phyloP scores from a whole-genome alignment of 2,797 vertebrate species.

The Semotilus atromaculatus region DNA sequence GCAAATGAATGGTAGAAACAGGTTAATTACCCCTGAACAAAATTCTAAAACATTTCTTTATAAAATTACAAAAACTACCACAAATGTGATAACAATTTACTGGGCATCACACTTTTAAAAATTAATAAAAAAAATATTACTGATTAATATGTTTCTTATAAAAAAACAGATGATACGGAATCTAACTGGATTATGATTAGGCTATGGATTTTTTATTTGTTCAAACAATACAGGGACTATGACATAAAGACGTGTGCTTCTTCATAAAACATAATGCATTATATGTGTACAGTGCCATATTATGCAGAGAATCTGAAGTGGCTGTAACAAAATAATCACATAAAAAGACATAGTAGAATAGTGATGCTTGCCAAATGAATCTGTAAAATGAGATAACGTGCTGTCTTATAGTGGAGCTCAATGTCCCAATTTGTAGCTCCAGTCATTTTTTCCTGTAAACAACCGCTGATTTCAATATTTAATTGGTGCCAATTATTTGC shows the following conservation, averaged over 20 bases:
- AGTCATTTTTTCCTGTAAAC: slow-evolving; percentile 51
- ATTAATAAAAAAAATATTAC: not conserved
- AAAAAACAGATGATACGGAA: not conserved
- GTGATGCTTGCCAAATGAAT: slow-evolving; percentile 14
- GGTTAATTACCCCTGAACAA: no score
- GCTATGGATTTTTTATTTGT: not conserved
- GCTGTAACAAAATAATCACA: slow-evolving; percentile 13
- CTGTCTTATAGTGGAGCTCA: slow-evolving; percentile 43
- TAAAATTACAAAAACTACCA: no score
- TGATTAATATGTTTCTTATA: not conserved
- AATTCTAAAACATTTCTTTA: no score
- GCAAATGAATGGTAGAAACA: no score
- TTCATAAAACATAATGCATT: not conserved
- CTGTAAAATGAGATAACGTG: slow-evolving; percentile 46
- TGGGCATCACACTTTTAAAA: no score
- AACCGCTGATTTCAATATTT: slow-evolving; percentile 53
- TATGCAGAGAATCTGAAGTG: slow-evolving; percentile 5
- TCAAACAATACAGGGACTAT: not conserved
- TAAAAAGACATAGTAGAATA: slow-evolving; percentile 20
- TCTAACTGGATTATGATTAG: not conserved
- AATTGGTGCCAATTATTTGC: slow-evolving; percentile 50
- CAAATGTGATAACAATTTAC: no score
- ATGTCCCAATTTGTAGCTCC: slow-evolving; percentile 51
- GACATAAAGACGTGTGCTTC: not conserved
- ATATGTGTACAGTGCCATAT: not conserved